A percentile compares a stretch with the other conserved stretches of the same genome.
Evolutionary conservation across 2,113 vertebrate genomes (phyloP).

Genomic region (Mesoclemmys tuberculata): DNA sequence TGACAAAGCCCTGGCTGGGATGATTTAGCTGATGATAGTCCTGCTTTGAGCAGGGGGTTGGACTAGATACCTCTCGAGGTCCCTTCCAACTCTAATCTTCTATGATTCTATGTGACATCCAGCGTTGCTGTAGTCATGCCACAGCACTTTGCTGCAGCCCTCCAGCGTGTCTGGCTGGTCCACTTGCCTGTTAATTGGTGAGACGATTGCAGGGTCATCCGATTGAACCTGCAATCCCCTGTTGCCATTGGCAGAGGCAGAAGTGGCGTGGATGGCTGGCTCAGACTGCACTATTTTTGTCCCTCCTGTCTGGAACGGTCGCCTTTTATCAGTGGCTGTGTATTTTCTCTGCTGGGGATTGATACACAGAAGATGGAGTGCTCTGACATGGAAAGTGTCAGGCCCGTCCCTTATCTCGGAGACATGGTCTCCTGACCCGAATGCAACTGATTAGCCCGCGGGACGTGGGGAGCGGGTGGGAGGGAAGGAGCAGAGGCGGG

Average conservation of each 20-base stretch:
- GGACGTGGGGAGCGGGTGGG: conserved; percentile 38
- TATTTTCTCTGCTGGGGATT: conserved; percentile 96
- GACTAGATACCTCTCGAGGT: too few species aligned
- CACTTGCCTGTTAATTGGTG: not conserved
- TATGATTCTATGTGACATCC: too few species aligned
- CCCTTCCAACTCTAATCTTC: too few species aligned
- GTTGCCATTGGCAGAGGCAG: not conserved
- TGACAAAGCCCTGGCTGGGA: too few species aligned
- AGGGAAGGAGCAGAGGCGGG: not conserved
- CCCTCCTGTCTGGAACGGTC: conserved; percentile 77
- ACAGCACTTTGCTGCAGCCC: not conserved
- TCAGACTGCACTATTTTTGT: conserved; percentile 67
- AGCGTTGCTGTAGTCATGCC: not conserved
- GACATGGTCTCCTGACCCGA: conserved; percentile 87
- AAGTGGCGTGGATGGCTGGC: not conserved
- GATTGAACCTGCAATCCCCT: not conserved
- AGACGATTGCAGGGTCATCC: not conserved
- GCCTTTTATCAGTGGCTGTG: conserved; percentile 91
- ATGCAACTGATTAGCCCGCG: conserved; percentile 80
- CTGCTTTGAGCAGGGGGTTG: too few species aligned
- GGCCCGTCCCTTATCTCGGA: conserved; percentile 90
- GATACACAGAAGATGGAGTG: conserved; percentile 97
- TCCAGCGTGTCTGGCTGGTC: not conserved
- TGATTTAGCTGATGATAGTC: too few species aligned
- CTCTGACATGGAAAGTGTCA: conserved; percentile 98